Evolutionary conservation across 2,888 invertebrate species (phyloP).

Genomic region (Linhomoeus sp.): DNA sequence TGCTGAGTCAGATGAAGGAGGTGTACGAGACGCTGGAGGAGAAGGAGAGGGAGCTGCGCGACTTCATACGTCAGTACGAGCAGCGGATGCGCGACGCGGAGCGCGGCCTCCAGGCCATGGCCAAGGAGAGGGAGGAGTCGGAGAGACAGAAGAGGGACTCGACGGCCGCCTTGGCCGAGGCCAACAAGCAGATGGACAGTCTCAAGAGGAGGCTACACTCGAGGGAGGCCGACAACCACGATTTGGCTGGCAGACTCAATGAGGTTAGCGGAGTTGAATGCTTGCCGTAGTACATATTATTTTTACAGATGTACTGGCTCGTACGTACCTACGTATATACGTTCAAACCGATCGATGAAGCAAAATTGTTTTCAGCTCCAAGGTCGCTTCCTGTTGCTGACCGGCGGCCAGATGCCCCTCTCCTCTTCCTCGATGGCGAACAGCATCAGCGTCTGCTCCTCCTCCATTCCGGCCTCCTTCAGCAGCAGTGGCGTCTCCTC

Average conservation of each 20-base stretch:
- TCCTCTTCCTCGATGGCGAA: no score
- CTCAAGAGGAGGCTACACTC: not conserved
- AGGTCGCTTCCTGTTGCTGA: slow-evolving; percentile 5
- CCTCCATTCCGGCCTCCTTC: no score
- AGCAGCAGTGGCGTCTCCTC: no score
- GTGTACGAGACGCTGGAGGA: slow-evolving; percentile 72
- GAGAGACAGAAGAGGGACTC: slow-evolving; percentile 74
- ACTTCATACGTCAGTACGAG: slow-evolving; percentile 82
- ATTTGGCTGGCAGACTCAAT: slow-evolving; percentile 39
- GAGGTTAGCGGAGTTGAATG: slow-evolving; percentile 1
- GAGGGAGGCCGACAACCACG: slow-evolving; percentile 32
- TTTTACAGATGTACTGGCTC: no score
- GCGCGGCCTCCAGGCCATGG: slow-evolving; percentile 41
- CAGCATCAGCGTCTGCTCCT: no score
- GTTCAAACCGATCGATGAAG: no score
- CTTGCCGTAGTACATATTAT: no score
- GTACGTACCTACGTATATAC: no score
- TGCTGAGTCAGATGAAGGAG: slow-evolving; percentile 80
- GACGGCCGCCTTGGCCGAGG: slow-evolving; percentile 64
- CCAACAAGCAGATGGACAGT: slow-evolving; percentile 57
- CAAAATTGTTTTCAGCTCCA: slow-evolving; percentile 7
- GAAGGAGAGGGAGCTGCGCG: slow-evolving; percentile 74
- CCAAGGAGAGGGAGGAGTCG: slow-evolving; percentile 46
- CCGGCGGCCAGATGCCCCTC: not conserved
- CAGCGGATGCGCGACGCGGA: slow-evolving; percentile 59